Evolutionary conservation across 2,797 vertebrate genomes (phyloP).

Genomic region (Diplodus sargus): DNA sequence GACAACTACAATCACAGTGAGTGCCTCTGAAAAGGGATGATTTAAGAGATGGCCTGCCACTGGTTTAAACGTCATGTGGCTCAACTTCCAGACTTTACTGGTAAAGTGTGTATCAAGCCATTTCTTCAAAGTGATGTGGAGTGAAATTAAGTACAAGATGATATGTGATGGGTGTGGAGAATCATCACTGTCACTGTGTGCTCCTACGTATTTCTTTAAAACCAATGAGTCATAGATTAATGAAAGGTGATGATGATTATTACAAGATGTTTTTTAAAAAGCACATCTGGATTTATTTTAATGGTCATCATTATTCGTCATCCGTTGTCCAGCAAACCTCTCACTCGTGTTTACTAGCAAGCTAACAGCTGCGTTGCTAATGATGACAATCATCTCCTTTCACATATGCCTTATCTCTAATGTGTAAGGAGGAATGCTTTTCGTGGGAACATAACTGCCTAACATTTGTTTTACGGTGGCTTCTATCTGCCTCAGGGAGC

Average conservation of each 20-base stretch:
- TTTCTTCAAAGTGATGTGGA: slow-evolving; percentile 60
- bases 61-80: slow-evolving; percentile 59
- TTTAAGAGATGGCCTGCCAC: slow-evolving; percentile 78
- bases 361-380: neutral
- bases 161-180: slow-evolving; percentile 19
- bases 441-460: slow-evolving; percentile 12
- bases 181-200: slow-evolving; percentile 10
- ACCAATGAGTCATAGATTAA: neutral
- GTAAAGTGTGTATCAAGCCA: slow-evolving; percentile 53
- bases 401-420: slow-evolving; percentile 20
- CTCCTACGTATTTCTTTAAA: slow-evolving; percentile 20
- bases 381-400: slow-evolving; percentile 18
- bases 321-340: neutral
- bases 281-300: too few relatives aligned
- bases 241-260: neutral
- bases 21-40: slow-evolving; percentile 81
- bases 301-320: neutral
- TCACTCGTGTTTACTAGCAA: slow-evolving; percentile 19
- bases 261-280: slow-evolving; percentile 11
- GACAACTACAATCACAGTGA: slow-evolving; percentile 86
- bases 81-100: slow-evolving; percentile 57
- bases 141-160: slow-evolving; percentile 31
- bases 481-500: neutral
- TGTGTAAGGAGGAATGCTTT: slow-evolving; percentile 6
- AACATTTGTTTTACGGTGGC: slow-evolving; percentile 25